Base-by-base conservation (phyloP, 2,888 invertebrate genomes). In the Iphiclides podalirius region DNA sequence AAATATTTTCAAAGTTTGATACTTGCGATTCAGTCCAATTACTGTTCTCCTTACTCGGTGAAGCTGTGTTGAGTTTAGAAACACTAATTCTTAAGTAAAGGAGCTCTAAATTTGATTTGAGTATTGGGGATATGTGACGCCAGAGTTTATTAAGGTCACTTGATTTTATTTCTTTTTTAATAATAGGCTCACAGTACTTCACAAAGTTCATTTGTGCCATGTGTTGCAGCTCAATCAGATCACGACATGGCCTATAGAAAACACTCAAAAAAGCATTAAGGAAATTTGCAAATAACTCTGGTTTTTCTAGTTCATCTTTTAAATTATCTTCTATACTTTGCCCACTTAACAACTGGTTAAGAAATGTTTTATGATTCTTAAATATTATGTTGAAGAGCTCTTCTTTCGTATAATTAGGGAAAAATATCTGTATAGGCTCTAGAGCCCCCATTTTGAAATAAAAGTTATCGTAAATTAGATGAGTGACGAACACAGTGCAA, bases 161-260 rank as follows among this genome's bases (percentile, higher is more conserved):
- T 6, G 90, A 79, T 20, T 89, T 85, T 4, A 93, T 92, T 61
- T 91, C 91, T 33, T 92, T 92, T 45, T 82, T 90, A 35, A 93
- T 76, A 13, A 97, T 91, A 0, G 97, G 97, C 64, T 95, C 93
- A 64, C 94, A 90, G 70, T 96, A 97, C 69, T 93, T 93, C 0
- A 87, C 70, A 66, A 96, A 96, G 74, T 93, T 93, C 35, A 92
- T 84, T 61, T 91, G 90, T n/a, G 96, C 94, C 90, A 96, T 93
- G 66, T 95, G 92, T 55, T 92, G 90, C 45, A 98, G 87, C 79
- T 98, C 97, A 15, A 93, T 93, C 40, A 97, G 78, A 89, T 97
- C 96, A 14, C 96, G 90, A 77, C 97, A 97, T 17, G 93, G 94
- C 64, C 94, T 90, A 67, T 94, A 94, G 79, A 96, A 97, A 28